phyloP scores from a whole-genome alignment of 2,888 invertebrate genomes.

The Nebria brevicollis region DNA sequence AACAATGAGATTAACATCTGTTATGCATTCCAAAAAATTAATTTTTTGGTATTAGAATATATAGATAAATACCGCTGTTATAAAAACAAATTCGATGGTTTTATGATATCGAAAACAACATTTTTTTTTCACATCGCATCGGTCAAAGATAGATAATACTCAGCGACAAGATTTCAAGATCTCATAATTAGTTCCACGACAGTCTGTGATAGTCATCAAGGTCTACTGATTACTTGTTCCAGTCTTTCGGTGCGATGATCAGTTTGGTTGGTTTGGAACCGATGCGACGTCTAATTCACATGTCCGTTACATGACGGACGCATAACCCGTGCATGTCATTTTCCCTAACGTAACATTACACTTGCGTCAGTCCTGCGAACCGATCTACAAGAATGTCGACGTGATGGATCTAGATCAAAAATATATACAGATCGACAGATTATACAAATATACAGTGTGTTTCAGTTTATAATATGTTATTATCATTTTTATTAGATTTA shows the following conservation, averaged over 20 bases:
- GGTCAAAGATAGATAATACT: slow-evolving; percentile 12
- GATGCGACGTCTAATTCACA: slow-evolving; percentile 4
- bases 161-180: slow-evolving; percentile 27
- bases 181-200: slow-evolving; percentile 19
- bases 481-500: too few relatives aligned
- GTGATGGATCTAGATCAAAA: not conserved
- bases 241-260: not conserved
- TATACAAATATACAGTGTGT: not conserved
- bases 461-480: too few relatives aligned
- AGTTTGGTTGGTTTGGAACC: slow-evolving; percentile 2
- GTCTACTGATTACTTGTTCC: not conserved
- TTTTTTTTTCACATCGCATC: slow-evolving; percentile 6
- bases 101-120: not conserved
- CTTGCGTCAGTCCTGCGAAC: not conserved
- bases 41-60: not conserved
- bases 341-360: not conserved
- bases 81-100: not conserved
- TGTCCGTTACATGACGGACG: slow-evolving; percentile 18
- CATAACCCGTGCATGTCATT: not conserved
- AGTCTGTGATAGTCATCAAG: not conserved
- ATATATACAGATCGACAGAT: not conserved
- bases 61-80: not conserved
- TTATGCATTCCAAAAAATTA: not conserved
- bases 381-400: not conserved
- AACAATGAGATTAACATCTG: not conserved